Evolutionary conservation across 2,113 vertebrate species (phyloP).

Genomic region (Taurulus bubalis): DNA sequence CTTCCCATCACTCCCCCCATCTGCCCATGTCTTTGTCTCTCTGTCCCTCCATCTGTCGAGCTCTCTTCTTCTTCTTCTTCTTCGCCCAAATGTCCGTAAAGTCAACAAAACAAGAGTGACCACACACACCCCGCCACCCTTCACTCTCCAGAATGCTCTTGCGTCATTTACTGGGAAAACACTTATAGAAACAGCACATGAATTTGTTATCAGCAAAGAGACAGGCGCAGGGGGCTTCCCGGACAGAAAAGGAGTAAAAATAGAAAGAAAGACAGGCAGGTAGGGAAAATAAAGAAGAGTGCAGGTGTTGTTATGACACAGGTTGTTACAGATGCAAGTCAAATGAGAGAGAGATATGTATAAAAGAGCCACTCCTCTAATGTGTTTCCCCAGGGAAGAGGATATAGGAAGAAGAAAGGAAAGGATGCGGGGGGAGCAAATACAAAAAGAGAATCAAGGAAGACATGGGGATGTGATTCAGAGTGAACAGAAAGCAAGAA

Average conservation of each 20-base stretch:
- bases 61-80: slow-evolving; percentile 39
- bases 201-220: slow-evolving; percentile 42
- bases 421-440: neutral
- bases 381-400: neutral
- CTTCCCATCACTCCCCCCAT: slow-evolving; percentile 63
- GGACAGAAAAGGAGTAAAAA: slow-evolving; percentile 7
- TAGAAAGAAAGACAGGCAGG: neutral
- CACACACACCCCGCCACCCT: slow-evolving; percentile 28
- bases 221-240: neutral
- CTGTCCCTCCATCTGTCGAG: slow-evolving; percentile 69
- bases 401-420: neutral
- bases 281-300: neutral
- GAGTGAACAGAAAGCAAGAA: slow-evolving; percentile 34
- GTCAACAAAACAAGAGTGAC: slow-evolving; percentile 65
- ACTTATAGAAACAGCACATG: slow-evolving; percentile 48
- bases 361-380: slow-evolving; percentile 26
- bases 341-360: slow-evolving; percentile 18
- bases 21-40: slow-evolving; percentile 61
- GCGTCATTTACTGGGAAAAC: slow-evolving; percentile 54
- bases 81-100: slow-evolving; percentile 42
- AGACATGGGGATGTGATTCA: slow-evolving; percentile 26
- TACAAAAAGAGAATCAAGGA: neutral
- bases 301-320: neutral
- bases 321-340: slow-evolving; percentile 20
- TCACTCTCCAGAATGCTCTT: slow-evolving; percentile 54